Conservation (phyloP, 2,797 vertebrate species). For the Pipistrellus pipistrellus region DNA sequence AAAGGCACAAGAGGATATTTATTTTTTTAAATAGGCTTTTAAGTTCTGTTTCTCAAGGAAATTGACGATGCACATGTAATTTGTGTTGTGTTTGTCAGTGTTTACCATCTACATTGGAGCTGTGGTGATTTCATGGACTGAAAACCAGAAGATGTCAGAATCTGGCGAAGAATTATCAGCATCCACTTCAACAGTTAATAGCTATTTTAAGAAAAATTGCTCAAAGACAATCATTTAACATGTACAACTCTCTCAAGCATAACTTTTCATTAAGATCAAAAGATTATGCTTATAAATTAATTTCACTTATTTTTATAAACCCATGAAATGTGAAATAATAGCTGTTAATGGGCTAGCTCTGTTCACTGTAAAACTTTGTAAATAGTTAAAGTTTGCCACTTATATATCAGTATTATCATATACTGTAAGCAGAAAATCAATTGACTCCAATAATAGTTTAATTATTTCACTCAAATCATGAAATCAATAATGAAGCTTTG, state of each 20-base stretch:
- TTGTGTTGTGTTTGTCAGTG: not conserved
- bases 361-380: slow-evolving; percentile 52
- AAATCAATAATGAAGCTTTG: slow-evolving; percentile 42
- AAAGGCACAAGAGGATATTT: not conserved
- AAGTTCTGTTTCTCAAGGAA: slow-evolving; percentile 37
- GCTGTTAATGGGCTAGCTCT: not conserved
- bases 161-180: not conserved
- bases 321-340: slow-evolving; percentile 53
- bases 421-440: slow-evolving; percentile 36
- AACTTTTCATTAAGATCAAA: slow-evolving; percentile 60
- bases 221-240: slow-evolving; percentile 30
- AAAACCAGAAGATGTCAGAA: slow-evolving; percentile 24
- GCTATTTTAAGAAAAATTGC: slow-evolving; percentile 46
- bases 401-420: slow-evolving; percentile 39
- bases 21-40: not conserved
- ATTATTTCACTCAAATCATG: slow-evolving; percentile 24
- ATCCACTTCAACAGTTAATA: slow-evolving; percentile 44
- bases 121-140: not conserved
- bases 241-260: slow-evolving; percentile 29
- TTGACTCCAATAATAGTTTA: slow-evolving; percentile 52
- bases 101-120: not conserved
- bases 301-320: slow-evolving; percentile 55
- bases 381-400: slow-evolving; percentile 47
- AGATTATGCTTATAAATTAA: slow-evolving; percentile 63
- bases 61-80: not conserved